These are phyloP conservation scores for Agrotis ipsilon DNA, from an alignment of 2,888 invertebrate species.

Conservation along the genomic window DNA sequence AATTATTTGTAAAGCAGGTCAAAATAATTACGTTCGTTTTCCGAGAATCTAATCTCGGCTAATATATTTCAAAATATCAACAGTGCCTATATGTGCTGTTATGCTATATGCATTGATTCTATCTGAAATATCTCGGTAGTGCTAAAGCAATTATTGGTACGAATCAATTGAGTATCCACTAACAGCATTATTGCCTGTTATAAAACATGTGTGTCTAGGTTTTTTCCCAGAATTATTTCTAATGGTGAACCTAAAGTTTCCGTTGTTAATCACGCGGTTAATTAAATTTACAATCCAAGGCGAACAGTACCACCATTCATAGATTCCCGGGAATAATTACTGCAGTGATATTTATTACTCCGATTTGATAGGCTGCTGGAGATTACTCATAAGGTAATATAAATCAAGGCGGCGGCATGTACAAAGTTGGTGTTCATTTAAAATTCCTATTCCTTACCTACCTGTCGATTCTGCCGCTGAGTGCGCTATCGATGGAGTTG, in stretches of 20 bases:
- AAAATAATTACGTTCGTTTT: slow-evolving; percentile 42
- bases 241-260: slow-evolving; percentile 76
- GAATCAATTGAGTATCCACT: slow-evolving; percentile 69
- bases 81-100: slow-evolving; percentile 6
- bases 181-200: slow-evolving; percentile 61
- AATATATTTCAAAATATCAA: slow-evolving; percentile 29
- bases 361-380: slow-evolving; percentile 59
- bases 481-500: slow-evolving; percentile 93
- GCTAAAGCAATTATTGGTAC: slow-evolving; percentile 66
- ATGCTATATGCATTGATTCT: slow-evolving; percentile 33
- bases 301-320: slow-evolving; percentile 73
- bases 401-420: slow-evolving; percentile 44
- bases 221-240: slow-evolving; percentile 76
- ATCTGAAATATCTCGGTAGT: slow-evolving; percentile 55
- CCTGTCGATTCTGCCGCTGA: slow-evolving; percentile 94
- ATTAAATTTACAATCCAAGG: slow-evolving; percentile 82
- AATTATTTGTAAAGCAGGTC: slow-evolving; percentile 57
- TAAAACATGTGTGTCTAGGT: slow-evolving; percentile 61
- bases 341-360: slow-evolving; percentile 64
- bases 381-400: slow-evolving; percentile 50
- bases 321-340: slow-evolving; percentile 65
- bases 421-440: slow-evolving; percentile 58
- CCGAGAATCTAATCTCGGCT: slow-evolving; percentile 52
- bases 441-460: slow-evolving; percentile 76
- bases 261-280: slow-evolving; percentile 84